Conservation (phyloP, 2,113 vertebrate species). For the Panthera tigris region DNA sequence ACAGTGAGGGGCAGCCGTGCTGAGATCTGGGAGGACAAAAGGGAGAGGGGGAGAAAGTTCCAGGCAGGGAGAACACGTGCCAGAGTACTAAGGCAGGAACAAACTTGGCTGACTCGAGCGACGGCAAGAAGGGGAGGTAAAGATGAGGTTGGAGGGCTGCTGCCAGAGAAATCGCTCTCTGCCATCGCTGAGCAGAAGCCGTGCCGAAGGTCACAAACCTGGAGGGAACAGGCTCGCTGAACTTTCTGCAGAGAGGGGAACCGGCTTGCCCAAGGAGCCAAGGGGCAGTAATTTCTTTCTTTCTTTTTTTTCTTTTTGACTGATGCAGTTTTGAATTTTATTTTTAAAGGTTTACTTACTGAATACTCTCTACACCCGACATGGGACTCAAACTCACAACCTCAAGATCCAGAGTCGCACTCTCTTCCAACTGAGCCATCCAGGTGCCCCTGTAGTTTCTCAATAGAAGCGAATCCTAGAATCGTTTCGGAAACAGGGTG, state of each 20-base stretch:
- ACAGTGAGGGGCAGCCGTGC: not conserved
- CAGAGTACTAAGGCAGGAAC: conserved; percentile 49
- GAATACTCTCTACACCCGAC: not conserved
- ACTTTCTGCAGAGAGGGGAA: not conserved
- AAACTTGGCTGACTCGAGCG: conserved; percentile 16
- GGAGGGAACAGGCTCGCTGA: not conserved
- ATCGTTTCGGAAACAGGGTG: not conserved
- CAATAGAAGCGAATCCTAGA: not conserved
- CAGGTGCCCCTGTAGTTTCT: not conserved
- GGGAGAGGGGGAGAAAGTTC: not conserved
- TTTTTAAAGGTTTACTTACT: not conserved
- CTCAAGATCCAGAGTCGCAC: not conserved
- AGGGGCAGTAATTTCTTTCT: not conserved
- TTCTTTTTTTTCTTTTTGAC: not conserved
- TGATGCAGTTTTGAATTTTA: not conserved
- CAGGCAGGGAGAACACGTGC: conserved; percentile 6
- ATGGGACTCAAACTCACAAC: not conserved
- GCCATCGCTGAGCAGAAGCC: not conserved
- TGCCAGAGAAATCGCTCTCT: not conserved
- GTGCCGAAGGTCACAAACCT: not conserved
- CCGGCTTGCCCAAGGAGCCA: not conserved
- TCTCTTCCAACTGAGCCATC: not conserved
- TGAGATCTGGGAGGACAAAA: not conserved
- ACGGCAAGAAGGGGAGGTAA: not conserved
- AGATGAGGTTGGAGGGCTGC: not conserved